These are phyloP conservation scores for Cryptophagus acutangulus DNA, from an alignment of 2,888 invertebrate genomes.

Conservation along the genomic window DNA sequence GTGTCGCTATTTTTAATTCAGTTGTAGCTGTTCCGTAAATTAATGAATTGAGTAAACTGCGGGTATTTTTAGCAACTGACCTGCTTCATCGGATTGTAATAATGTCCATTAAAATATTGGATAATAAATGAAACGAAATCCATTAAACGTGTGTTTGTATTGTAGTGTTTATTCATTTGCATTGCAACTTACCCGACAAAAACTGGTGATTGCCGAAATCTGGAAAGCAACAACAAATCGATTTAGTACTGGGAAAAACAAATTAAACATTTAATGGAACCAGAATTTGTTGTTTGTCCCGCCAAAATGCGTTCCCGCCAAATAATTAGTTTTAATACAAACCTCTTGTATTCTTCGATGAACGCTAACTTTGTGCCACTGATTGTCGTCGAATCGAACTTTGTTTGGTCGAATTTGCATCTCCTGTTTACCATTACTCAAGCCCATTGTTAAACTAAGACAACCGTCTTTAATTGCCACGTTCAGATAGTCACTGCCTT, in stretches of 20 bases:
- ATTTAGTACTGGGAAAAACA: slow-evolving; percentile 1
- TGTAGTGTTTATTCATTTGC: too few species aligned
- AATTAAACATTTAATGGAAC: background rate
- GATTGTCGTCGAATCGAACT: slow-evolving; percentile 91
- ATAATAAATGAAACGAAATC: background rate
- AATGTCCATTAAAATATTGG: background rate
- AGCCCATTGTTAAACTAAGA: slow-evolving; percentile 80
- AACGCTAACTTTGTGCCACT: slow-evolving; percentile 91
- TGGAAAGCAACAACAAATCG: slow-evolving; percentile 52
- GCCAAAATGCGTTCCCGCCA: too few species aligned
- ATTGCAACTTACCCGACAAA: slow-evolving; percentile 75
- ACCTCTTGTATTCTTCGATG: slow-evolving; percentile 90
- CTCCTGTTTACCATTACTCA: slow-evolving; percentile 85
- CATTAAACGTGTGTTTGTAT: too few species aligned
- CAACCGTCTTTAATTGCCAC: slow-evolving; percentile 86
- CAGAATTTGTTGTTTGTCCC: slow-evolving; percentile 2
- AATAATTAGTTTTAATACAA: too few species aligned
- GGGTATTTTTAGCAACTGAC: too few species aligned
- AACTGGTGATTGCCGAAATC: slow-evolving; percentile 83
- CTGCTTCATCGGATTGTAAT: too few species aligned
- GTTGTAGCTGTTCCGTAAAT: too few species aligned
- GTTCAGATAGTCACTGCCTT: slow-evolving; percentile 84
- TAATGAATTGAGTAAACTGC: too few species aligned
- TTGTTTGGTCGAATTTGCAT: slow-evolving; percentile 83
- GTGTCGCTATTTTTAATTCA: too few species aligned